Base-by-base conservation (phyloP, 2,888 invertebrate species). In the Chelonus formosanus region DNA sequence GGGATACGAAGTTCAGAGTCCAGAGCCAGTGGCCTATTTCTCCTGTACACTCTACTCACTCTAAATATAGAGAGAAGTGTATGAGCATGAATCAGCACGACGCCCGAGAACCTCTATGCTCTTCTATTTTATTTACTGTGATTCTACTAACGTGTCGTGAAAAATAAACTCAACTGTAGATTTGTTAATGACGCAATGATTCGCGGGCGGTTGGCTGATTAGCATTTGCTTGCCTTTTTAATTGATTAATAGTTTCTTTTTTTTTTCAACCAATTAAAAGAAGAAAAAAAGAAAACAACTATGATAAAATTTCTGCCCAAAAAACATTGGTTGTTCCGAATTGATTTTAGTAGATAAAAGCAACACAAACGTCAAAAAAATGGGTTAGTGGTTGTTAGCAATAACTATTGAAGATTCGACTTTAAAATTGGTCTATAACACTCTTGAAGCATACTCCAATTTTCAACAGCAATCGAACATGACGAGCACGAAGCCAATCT, bases 401-500 rank as follows among this genome's bases (percentile, higher is more conserved):
- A 48, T 59, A 48, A 59, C 36, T 59, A 36, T 20, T 4, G 40
- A 59, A 35, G 20, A 36, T 7, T 20, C 35, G 5, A 50, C 31
- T 50, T 36, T 5, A 43, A 56, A 58, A 44, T 55, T 53, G 44
- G 50, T 53, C 59, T 47, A 60, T 54, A 66, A 65, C 59, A 65
- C 63, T 56, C 63, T 60, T 35, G 62, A 63, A 40, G 40, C 40
- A 59, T 48, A 61, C 61, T 52, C 40, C 44, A 61, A 53, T 50
- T 63, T 57, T 55, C 59, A 67, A 47, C 60, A 64, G 67, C 66
- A 67, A 70, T 65, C 53, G 62, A 80, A 84, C 86, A 76, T 75
- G 85, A 78, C 72, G 86, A 85, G 76, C 86, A 75, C 78, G 86
- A 84, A 80, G 86, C 78, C 75, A 86, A 83, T 71, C 86, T 81